These are phyloP conservation scores for Macrophya alboannulata DNA, from an alignment of 2,888 invertebrate genomes.

Conservation along the genomic window DNA sequence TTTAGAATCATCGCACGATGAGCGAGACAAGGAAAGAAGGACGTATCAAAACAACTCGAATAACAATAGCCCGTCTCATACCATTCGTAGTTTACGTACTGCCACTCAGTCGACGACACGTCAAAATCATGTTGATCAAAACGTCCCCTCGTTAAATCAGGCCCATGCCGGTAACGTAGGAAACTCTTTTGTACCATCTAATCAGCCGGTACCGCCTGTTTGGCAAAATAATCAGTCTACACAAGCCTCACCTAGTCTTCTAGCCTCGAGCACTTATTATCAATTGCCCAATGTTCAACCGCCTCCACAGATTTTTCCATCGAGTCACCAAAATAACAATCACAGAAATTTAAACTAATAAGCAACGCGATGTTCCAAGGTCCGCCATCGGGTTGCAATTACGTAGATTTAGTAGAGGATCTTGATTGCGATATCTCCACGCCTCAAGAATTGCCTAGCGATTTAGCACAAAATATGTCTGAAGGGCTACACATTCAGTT, in stretches of 20 bases:
- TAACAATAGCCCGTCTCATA: conserved; percentile 1
- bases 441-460: neutral
- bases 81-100: neutral
- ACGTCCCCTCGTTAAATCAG: no score
- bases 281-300: no score
- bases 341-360: conserved; percentile 44
- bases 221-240: conserved; percentile 28
- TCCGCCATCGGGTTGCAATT: conserved; percentile 50
- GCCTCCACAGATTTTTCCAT: no score
- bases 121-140: no score
- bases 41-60: conserved; percentile 30
- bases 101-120: neutral
- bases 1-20: conserved; percentile 48
- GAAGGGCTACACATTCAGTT: conserved; percentile 54
- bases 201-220: neutral
- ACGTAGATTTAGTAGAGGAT: conserved; percentile 55
- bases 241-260: neutral
- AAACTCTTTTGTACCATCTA: neutral
- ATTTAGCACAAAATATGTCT: neutral
- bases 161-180: no score
- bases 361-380: neutral
- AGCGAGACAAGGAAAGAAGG: conserved; percentile 39
- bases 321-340: no score
- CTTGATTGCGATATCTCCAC: conserved; percentile 34
- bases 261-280: no score